Evolutionary conservation across 2,888 invertebrate species (phyloP).

Genomic region (Eurytoma californica): DNA sequence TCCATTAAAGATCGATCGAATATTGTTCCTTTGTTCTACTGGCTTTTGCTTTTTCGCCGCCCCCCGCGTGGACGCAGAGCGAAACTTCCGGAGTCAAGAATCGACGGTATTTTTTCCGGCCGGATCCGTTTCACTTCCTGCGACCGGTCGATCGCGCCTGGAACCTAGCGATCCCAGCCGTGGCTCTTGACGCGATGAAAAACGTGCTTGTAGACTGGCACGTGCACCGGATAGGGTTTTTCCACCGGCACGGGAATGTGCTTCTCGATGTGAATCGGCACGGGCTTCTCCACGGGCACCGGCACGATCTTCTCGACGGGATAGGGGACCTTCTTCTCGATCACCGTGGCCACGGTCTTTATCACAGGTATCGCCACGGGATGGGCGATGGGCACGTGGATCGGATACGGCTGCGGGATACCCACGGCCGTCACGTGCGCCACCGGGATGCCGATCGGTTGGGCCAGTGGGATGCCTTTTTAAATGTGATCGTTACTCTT

Average conservation of each 20-base stretch:
- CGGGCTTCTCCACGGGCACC: constrained; percentile 81
- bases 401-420: constrained; percentile 81
- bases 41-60: not conserved
- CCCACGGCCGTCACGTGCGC: constrained; percentile 78
- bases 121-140: not conserved
- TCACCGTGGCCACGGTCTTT: constrained; percentile 81
- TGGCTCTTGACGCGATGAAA: constrained; percentile 79
- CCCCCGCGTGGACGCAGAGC: not conserved
- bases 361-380: constrained; percentile 82
- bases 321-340: constrained; percentile 84
- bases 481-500: not conserved
- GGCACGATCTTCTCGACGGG: constrained; percentile 82
- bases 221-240: constrained; percentile 82
- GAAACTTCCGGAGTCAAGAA: constrained; percentile 20
- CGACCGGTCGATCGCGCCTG: not conserved
- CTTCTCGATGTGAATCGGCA: constrained; percentile 82
- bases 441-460: constrained; percentile 80
- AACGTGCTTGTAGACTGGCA: constrained; percentile 83
- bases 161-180: constrained; percentile 45
- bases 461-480: constrained; percentile 77
- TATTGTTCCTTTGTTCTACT: not conserved
- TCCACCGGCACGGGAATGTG: constrained; percentile 82
- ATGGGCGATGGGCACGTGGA: constrained; percentile 82
- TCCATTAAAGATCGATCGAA: not conserved
- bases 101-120: not conserved